Conservation (phyloP, 2,797 vertebrate species). For the Ctenopoma kingsleyae region DNA sequence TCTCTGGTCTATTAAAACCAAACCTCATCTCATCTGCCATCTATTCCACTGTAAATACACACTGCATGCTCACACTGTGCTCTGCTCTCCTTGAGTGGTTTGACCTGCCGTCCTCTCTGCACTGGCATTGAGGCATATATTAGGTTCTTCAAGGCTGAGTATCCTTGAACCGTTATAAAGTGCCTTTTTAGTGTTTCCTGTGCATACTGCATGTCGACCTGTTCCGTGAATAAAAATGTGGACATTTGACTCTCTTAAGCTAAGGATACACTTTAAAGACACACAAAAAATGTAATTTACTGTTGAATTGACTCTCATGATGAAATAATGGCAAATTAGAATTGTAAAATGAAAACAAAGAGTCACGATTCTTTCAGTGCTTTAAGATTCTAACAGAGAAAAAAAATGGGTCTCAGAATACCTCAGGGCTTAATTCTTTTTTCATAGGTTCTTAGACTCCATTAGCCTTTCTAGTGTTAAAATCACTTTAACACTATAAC, state of each 20-base stretch:
- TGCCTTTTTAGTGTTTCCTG: slow-evolving; percentile 57
- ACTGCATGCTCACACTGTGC: slow-evolving; percentile 57
- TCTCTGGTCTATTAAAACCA: slow-evolving; percentile 75
- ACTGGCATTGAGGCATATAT: slow-evolving; percentile 59
- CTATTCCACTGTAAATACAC: slow-evolving; percentile 75
- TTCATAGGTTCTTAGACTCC: slow-evolving; percentile 26
- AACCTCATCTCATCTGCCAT: slow-evolving; percentile 75
- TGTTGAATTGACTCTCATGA: slow-evolving; percentile 29
- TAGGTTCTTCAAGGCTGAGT: slow-evolving; percentile 66
- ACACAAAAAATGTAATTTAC: slow-evolving; percentile 35
- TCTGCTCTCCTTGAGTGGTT: slow-evolving; percentile 65
- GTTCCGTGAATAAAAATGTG: slow-evolving; percentile 47
- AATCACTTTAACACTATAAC: slow-evolving; percentile 21
- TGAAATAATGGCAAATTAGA: slow-evolving; percentile 40
- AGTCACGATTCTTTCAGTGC: background rate
- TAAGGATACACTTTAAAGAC: slow-evolving; percentile 19
- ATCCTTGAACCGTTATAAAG: slow-evolving; percentile 75
- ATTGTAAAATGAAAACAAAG: slow-evolving; percentile 36
- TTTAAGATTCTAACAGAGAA: slow-evolving; percentile 12
- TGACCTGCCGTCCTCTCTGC: slow-evolving; percentile 65
- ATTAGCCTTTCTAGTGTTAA: slow-evolving; percentile 26
- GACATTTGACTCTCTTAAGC: slow-evolving; percentile 37
- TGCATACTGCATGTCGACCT: slow-evolving; percentile 34
- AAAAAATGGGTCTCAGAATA: slow-evolving; percentile 21
- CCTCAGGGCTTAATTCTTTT: slow-evolving; percentile 21